Base-by-base conservation (phyloP, 2,113 vertebrate species). In the Myotis yumanensis region DNA sequence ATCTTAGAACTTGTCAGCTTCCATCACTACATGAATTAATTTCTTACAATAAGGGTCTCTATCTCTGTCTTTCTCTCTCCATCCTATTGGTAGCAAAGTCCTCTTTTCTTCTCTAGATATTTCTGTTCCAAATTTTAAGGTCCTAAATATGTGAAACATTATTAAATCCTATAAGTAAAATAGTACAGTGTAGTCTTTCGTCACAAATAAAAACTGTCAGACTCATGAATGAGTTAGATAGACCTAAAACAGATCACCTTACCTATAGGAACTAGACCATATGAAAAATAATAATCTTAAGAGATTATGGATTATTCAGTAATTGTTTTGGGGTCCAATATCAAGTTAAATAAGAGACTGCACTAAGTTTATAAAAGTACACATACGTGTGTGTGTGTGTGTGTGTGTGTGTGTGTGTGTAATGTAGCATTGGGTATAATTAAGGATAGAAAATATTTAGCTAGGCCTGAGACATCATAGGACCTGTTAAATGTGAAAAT, bases 51-150 rank as follows among this genome's bases (percentile, higher is more conserved):
- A 80, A 79, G 64, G 52, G 62, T 68, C 46, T 89, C 11, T 57
- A 7, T 73, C 32, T 1, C 1, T 25, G 30, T 59, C 43, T 30
- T 73, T 82, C 16, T 82, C 16, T 43, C 25, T 83, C 80, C 6
- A 79, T 7, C 32, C 48, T 52, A 15, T 35, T 54, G 23, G 28
- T 32, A 76, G 15, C 40, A 75, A 75, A n/a, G 14, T 59, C 7
- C 37, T 22, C 64, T 79, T 75, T 93, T 69, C 40, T 89, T 9
- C 7, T 73, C 20, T 68, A 89, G 25, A 32, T 71, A 64, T 85
- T 91, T 90, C 40, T 79, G 71, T 52, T 95, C 68, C 57, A 93
- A 81, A n/a, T 69, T 68, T 81, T 82, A 69, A 75, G 28, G 20
- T 72, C 8, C 46, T 73, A 46, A 69, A 69, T 76, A 62, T 30